A percentile compares a stretch with the other conserved stretches of the same genome.
Conservation (phyloP, 2,113 vertebrate species). For the Meleagris gallopavo region DNA sequence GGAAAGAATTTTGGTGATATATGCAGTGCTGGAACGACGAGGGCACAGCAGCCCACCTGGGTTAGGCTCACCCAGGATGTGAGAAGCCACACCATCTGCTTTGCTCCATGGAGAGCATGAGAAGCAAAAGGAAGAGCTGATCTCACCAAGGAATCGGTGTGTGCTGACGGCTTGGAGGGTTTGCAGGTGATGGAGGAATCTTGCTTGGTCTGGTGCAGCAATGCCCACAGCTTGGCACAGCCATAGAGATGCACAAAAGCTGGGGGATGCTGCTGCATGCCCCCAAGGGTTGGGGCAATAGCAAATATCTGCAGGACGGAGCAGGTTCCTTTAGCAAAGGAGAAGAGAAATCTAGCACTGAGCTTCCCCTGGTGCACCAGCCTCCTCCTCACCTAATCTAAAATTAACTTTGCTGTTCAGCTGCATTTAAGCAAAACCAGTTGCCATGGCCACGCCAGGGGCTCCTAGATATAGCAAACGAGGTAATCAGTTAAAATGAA, state of each 20-base stretch:
- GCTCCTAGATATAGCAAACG: constrained; percentile 44
- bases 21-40: neutral
- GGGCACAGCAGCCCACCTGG: neutral
- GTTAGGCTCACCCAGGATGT: neutral
- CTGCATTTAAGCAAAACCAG: constrained; percentile 70
- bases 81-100: neutral
- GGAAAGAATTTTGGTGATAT: neutral
- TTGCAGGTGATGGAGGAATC: neutral
- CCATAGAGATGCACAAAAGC: neutral
- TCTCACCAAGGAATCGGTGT: neutral
- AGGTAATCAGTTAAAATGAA: constrained; percentile 61
- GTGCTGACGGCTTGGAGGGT: neutral
- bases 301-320: neutral
- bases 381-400: constrained; percentile 69
- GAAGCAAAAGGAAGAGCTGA: neutral
- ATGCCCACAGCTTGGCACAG: neutral
- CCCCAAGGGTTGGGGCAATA: too few relatives aligned
- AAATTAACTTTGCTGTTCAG: constrained; percentile 73
- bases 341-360: neutral
- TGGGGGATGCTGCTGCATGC: neutral
- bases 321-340: neutral
- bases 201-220: neutral
- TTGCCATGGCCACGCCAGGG: constrained; percentile 76
- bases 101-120: accelerated
- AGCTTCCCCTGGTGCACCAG: constrained; percentile 43